Conservation (phyloP, 2,113 vertebrate genomes). For the Anseranas semipalmata region DNA sequence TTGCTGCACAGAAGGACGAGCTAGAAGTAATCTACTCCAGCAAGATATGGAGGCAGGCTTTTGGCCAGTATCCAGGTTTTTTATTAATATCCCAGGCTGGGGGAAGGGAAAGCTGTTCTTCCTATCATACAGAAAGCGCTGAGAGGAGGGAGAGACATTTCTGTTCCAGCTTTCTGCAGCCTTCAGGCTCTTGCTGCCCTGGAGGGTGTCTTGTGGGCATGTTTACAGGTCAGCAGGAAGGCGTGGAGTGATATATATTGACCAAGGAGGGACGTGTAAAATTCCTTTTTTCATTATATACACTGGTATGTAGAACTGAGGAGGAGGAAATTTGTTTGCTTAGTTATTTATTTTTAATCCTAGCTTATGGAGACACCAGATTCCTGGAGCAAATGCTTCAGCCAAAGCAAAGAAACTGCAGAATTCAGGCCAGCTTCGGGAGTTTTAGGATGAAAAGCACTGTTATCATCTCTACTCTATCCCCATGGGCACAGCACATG, state of each 20-base stretch:
- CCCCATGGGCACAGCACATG: rapidly evolving
- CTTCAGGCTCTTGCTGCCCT: neutral
- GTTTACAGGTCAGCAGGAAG: neutral
- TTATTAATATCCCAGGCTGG: constrained; percentile 18
- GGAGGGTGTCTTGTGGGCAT: neutral
- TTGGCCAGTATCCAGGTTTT: neutral
- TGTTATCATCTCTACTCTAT: neutral
- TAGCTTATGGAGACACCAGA: rapidly evolving
- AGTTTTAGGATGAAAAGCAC: neutral
- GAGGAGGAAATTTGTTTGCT: neutral
- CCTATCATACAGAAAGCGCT: neutral
- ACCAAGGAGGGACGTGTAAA: neutral
- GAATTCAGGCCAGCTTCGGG: neutral
- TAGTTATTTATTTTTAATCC: neutral
- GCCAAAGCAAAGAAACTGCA: neutral
- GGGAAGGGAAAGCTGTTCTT: neutral
- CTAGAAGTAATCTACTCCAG: neutral
- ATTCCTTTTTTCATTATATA: neutral
- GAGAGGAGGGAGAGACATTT: neutral
- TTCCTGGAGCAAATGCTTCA: neutral
- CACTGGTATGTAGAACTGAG: neutral
- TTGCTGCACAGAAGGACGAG: neutral
- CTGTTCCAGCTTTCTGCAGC: neutral
- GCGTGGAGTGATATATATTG: neutral
- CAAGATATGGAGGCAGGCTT: neutral